Percentiles rank a stretch among this genome's conserved stretches.
Conservation (phyloP, 2,888 invertebrate species). For the Orthosia gothica region DNA sequence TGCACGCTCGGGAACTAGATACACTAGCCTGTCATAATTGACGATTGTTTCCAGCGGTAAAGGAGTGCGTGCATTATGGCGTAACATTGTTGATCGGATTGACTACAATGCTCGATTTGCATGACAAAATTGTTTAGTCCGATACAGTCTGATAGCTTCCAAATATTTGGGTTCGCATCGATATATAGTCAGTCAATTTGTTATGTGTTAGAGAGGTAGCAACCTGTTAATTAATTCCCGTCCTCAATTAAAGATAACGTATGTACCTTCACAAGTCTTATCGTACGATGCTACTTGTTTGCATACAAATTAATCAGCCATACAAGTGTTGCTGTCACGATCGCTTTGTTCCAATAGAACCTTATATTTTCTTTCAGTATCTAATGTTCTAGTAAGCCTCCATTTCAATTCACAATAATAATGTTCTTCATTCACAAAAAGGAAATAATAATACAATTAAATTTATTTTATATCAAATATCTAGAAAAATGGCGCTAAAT, state of each 20-base stretch:
- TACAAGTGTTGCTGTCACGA: constrained; percentile 17
- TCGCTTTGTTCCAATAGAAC: constrained; percentile 19
- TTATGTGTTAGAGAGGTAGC: constrained; percentile 20
- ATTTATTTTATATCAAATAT: constrained; percentile 33
- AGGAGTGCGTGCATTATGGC: constrained; percentile 34
- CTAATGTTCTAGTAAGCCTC: background rate
- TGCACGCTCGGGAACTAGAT: constrained; percentile 49
- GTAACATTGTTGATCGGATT: constrained; percentile 27
- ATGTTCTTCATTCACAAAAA: constrained; percentile 31
- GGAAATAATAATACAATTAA: constrained; percentile 25
- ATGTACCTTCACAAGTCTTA: constrained; percentile 34
- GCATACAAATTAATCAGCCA: constrained; percentile 46
- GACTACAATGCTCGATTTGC: constrained; percentile 57
- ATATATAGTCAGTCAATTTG: constrained; percentile 19
- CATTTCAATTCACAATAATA: constrained; percentile 5
- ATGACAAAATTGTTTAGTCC: constrained; percentile 47
- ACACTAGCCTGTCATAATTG: constrained; percentile 56
- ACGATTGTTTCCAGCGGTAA: constrained; percentile 58
- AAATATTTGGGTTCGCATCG: constrained; percentile 29
- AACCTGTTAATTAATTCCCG: constrained; percentile 43
- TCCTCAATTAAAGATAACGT: constrained; percentile 53
- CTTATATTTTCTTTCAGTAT: constrained; percentile 24
- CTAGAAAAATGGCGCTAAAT: constrained; percentile 62
- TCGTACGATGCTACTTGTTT: constrained; percentile 44
- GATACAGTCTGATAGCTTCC: constrained; percentile 19